phyloP scores from a whole-genome alignment of 2,113 vertebrate genomes.

The Gymnogyps californianus region DNA sequence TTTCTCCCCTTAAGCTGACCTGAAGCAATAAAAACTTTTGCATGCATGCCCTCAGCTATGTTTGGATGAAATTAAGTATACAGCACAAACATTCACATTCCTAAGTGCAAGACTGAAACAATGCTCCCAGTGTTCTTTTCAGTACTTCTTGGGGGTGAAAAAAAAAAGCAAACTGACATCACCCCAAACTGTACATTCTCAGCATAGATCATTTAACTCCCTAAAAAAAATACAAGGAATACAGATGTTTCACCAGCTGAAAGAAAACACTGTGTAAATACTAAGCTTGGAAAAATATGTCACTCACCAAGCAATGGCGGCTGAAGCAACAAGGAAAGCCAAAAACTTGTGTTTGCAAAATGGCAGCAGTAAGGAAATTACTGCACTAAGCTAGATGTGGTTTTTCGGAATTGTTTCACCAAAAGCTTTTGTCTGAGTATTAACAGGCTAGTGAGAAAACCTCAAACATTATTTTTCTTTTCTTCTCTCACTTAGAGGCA shows the following conservation, averaged over 20 bases:
- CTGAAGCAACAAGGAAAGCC: not conserved
- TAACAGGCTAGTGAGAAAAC: constrained; percentile 4
- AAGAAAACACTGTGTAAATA: constrained; percentile 74
- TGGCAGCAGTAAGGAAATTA: not conserved
- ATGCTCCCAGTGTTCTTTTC: constrained; percentile 70
- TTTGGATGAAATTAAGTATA: constrained; percentile 73
- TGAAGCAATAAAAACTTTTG: constrained; percentile 66
- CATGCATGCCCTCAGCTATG: constrained; percentile 56
- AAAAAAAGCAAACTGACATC: constrained; percentile 59
- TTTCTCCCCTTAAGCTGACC: constrained; percentile 46
- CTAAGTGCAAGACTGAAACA: constrained; percentile 66
- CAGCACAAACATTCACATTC: constrained; percentile 79
- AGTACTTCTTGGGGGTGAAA: not conserved
- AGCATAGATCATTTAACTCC: constrained; percentile 60
- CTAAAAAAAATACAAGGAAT: constrained; percentile 53
- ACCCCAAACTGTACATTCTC: constrained; percentile 65
- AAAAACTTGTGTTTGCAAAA: constrained; percentile 1
- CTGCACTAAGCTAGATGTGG: not conserved
- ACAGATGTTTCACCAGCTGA: constrained; percentile 71
- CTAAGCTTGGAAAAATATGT: constrained; percentile 53
- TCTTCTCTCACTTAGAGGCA: not conserved
- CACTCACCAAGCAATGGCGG: constrained; percentile 7
- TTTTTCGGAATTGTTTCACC: not conserved
- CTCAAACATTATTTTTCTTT: not conserved
- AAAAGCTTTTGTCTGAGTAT: not conserved